Conservation (phyloP, 2,888 invertebrate species). For the Drosophila lutescens region DNA sequence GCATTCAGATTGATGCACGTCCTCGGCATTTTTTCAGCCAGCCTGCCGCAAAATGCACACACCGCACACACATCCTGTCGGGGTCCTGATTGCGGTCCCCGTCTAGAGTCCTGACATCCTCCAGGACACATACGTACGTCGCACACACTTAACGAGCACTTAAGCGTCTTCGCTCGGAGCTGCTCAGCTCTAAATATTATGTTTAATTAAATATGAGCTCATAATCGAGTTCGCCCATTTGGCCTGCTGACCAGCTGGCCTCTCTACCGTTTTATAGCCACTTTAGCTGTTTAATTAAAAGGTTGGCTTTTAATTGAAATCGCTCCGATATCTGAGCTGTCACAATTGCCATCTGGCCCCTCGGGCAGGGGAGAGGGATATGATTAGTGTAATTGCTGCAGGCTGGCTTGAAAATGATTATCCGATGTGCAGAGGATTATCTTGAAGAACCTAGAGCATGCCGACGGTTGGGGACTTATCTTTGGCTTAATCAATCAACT, state of each 20-base stretch:
- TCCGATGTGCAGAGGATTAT: slow-evolving; percentile 34
- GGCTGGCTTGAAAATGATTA: slow-evolving; percentile 29
- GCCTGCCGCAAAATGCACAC: slow-evolving; percentile 25
- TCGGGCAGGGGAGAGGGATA: background rate
- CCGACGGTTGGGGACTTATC: slow-evolving; percentile 21
- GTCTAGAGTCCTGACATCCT: slow-evolving; percentile 22
- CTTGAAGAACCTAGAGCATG: background rate
- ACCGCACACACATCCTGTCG: slow-evolving; percentile 24
- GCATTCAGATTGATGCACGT: slow-evolving; percentile 73
- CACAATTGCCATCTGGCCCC: slow-evolving; percentile 41
- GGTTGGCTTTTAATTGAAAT: slow-evolving; percentile 54
- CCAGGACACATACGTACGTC: slow-evolving; percentile 1
- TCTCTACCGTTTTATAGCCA: slow-evolving; percentile 54
- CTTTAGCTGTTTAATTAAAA: slow-evolving; percentile 73
- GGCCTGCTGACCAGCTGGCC: slow-evolving; percentile 12
- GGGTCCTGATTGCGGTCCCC: slow-evolving; percentile 34
- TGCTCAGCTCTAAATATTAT: slow-evolving; percentile 41
- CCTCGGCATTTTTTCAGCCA: slow-evolving; percentile 43
- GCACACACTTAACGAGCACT: slow-evolving; percentile 63
- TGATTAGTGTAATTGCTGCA: slow-evolving; percentile 43
- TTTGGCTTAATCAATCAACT: slow-evolving; percentile 35
- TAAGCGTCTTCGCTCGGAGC: slow-evolving; percentile 49
- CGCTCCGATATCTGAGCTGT: slow-evolving; percentile 46
- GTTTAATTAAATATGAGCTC: slow-evolving; percentile 66
- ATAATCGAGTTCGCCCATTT: slow-evolving; percentile 49